Evolutionary conservation across 1,140 invertebrate species (phyloP), one percentile per base, ranked within the genome.

Genomic region (Neotoxoptera formosana): DNA sequence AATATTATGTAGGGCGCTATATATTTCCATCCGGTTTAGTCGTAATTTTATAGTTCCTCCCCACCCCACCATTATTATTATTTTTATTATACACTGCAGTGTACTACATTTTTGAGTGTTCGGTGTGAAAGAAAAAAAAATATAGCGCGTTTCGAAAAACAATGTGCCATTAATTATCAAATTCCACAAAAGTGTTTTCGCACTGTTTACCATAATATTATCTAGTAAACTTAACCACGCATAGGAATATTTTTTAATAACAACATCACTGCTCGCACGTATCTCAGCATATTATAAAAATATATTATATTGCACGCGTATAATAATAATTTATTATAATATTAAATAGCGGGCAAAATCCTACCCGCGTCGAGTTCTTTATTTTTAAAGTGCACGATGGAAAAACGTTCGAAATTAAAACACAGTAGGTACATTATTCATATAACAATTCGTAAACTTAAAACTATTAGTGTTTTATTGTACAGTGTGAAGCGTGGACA

Each of bases 81-180:
- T 48, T n/a, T 47, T 87, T 87, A n/a, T 87, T 41, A 87, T 20
- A 87, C 84, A 23, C 45, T 7, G 41, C 30, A 25, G 45, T 20
- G 84, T 47, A 47, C 84, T n/a, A 36, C 84, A 48, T 47, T 87
- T 87, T 87, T 87, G 30, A 30, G 84, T 25, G 45, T 47, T 48
- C 45, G 84, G 83, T 41, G 83, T 45, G 83, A 84, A 41, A 45
- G 45, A 87, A 36, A n/a, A 86, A 84, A 87, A 30, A 30, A n/a
- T 14, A 11, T 67, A 67, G 11, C 30, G 36, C 41, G 23, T 84
- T 84, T 84, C 83, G 36, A 45, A 84, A 34, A 84, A 84, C 36
- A 84, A 84, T 84, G 45, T 30, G 30, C 45, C 45, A 36, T 87
- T 87, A 87, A 87, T 87, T 87, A 87, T 87, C 11, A 48, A 87